These are phyloP conservation scores for Onchidella celtica DNA, from an alignment of 2,888 invertebrate species.

Conservation along the genomic window DNA sequence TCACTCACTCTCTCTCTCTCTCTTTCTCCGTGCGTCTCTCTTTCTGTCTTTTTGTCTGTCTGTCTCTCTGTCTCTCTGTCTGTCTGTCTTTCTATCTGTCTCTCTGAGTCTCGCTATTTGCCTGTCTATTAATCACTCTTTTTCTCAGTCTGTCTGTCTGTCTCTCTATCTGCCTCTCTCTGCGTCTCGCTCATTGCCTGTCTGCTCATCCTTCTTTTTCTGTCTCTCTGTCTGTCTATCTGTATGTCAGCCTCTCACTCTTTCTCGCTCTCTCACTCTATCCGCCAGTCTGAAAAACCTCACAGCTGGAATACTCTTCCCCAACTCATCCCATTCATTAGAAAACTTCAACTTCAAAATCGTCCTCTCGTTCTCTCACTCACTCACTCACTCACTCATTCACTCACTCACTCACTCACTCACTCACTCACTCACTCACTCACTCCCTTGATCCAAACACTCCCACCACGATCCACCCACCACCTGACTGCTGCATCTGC, in stretches of 20 bases:
- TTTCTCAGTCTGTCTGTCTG: neutral
- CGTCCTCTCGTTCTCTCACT: no score
- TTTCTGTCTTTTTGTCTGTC: neutral
- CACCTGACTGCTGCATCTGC: no score
- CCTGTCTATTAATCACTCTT: neutral
- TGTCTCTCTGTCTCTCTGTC: neutral
- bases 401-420: no score
- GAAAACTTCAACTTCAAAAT: no score
- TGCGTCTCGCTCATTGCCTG: neutral
- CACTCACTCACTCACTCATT: no score
- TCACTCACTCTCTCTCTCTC: neutral
- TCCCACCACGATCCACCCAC: no score
- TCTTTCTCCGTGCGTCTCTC: neutral
- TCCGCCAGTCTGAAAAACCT: no score
- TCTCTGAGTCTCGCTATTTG: neutral
- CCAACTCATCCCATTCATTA: no score
- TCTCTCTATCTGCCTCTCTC: neutral
- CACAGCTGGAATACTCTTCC: no score
- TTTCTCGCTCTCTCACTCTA: neutral
- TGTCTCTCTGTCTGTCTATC: neutral
- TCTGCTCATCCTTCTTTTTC: neutral
- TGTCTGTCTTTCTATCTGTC: neutral
- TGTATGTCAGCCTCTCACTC: neutral
- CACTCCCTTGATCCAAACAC: no score
- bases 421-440: no score